Base-by-base conservation (phyloP, 2,113 vertebrate species). In the Tenrec ecaudatus region DNA sequence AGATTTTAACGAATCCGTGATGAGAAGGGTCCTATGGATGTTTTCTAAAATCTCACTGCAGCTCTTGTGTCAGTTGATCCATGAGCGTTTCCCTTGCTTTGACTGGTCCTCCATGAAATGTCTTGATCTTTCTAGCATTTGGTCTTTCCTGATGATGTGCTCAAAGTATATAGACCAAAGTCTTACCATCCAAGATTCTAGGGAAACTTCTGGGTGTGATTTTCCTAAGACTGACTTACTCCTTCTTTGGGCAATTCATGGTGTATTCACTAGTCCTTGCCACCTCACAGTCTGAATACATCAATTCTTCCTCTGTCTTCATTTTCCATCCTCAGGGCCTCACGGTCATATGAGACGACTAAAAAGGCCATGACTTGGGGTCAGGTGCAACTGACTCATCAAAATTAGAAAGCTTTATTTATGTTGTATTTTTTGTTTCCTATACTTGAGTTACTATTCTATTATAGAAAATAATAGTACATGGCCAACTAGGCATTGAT, bases 41-140 rank as follows among this genome's bases (percentile, higher is more conserved):
- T 43, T 85, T 90, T 94, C 43, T 82, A 38, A 64, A 64, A 94
- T 77, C 8, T 25, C 33, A 31, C n/a, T 19, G 31, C 31, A n/a
- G n/a, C 15, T 33, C 16, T 33, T n/a, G 68, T 71, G 68, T 19
- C n/a, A 33, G 6, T 33, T 71, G 5, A 33, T 71, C 15, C 68
- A 71, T 27, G 17, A 71, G 68, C 31, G 1, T 16, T 71, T 33
- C 31, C 31, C 17, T 71, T 33, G 31, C 33, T 19, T 71, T 16
- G 15, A 17, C 15, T 71, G 31, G 9, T 71, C n/a, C 68, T 71
- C 68, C 33, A 19, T 6, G 16, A 71, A 33, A 71, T n/a, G 6
- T 71, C 31, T n/a, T 19, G 31, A 16, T 33, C 68, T 33, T n/a
- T 33, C 31, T 33, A 33, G n/a, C 68, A 33, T 16, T 17, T n/a